phyloP scores from a whole-genome alignment of 2,113 vertebrate species.

The Eudyptes chrysolophus region DNA sequence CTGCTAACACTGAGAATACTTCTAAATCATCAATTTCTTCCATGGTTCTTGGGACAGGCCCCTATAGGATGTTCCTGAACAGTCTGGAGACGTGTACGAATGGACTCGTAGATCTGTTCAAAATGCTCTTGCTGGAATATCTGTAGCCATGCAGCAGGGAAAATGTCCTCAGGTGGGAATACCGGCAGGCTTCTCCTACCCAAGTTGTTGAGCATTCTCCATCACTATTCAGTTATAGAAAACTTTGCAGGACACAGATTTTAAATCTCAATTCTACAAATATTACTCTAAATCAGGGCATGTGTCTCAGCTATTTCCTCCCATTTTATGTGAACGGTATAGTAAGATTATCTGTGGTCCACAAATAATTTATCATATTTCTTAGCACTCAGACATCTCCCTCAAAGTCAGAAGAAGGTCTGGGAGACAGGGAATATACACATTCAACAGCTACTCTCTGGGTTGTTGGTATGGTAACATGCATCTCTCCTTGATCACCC shows the following conservation, averaged over 20 bases:
- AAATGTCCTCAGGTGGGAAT: neutral
- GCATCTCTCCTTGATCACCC: neutral
- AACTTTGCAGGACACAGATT: neutral
- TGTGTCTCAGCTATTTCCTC: neutral
- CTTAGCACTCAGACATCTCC: neutral
- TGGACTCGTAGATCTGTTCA: neutral
- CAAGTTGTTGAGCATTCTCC: neutral
- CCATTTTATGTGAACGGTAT: neutral
- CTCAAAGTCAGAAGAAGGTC: conserved; percentile 1
- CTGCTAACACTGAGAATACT: neutral
- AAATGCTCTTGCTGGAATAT: neutral
- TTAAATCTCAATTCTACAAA: neutral
- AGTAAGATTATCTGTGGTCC: neutral
- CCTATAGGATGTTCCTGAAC: neutral
- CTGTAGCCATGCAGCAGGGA: neutral
- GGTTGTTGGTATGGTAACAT: conserved; percentile 8
- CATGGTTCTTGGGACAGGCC: neutral
- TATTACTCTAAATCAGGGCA: neutral
- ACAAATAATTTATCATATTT: neutral
- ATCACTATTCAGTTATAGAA: neutral
- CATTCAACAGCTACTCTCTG: neutral
- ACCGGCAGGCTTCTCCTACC: neutral
- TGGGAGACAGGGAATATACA: neutral
- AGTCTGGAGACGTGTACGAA: neutral
- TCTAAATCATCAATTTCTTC: neutral